Evolutionary conservation across 2,888 invertebrate species (phyloP).

Genomic region (Diadromus collaris): DNA sequence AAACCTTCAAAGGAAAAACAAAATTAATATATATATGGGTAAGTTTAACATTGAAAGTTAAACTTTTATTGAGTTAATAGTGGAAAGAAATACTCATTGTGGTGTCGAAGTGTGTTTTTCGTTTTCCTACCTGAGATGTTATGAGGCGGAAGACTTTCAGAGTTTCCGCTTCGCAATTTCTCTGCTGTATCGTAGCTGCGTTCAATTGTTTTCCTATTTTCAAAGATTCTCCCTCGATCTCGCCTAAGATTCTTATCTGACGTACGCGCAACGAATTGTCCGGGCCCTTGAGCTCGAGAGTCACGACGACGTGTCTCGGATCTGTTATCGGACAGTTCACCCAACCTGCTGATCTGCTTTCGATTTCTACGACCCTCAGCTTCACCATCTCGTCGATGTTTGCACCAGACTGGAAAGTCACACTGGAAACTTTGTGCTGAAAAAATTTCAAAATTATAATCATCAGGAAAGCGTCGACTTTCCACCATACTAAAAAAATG

Average conservation of each 20-base stretch:
- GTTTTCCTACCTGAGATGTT: constrained; percentile 88
- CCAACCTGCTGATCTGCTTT: constrained; percentile 94
- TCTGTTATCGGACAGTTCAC: constrained; percentile 90
- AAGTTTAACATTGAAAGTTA: background rate
- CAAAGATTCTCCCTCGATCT: constrained; percentile 82
- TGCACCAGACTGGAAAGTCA: constrained; percentile 92
- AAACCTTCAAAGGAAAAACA: too few species aligned
- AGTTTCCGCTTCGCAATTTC: constrained; percentile 95
- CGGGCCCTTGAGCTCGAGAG: constrained; percentile 94
- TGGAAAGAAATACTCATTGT: background rate
- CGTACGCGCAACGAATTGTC: constrained; percentile 95
- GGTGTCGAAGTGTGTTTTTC: background rate
- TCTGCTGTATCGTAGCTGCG: constrained; percentile 87
- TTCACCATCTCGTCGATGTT: constrained; percentile 91
- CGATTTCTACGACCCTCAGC: constrained; percentile 92
- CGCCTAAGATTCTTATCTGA: constrained; percentile 88
- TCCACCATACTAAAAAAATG: background rate
- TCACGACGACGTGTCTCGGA: constrained; percentile 83
- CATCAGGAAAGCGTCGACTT: background rate
- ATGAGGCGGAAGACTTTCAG: constrained; percentile 95
- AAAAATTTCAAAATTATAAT: constrained; percentile 59
- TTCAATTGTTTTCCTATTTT: constrained; percentile 81
- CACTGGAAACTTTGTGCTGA: constrained; percentile 94
- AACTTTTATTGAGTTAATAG: background rate
- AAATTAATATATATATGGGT: too few species aligned